phyloP scores from a whole-genome alignment of 2,113 vertebrate species.

The Ptyas mucosa region DNA sequence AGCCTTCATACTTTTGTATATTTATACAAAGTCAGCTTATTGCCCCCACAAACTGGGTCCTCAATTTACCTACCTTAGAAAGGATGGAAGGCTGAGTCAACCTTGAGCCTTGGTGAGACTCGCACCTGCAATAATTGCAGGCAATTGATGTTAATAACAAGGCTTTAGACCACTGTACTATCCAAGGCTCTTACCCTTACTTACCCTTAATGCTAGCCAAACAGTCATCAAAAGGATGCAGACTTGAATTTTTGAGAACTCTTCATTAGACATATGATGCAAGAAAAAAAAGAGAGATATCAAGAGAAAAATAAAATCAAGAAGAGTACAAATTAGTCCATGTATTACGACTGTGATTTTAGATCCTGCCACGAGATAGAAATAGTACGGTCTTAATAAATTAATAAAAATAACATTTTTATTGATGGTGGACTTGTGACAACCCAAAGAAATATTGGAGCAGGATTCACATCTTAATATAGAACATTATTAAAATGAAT shows the following conservation, averaged over 20 bases:
- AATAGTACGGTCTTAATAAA: not conserved
- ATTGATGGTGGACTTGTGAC: not conserved
- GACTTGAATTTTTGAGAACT: not conserved
- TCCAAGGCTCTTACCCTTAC: too few species aligned
- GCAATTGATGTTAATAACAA: too few species aligned
- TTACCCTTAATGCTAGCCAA: not conserved
- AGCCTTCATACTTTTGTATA: too few species aligned
- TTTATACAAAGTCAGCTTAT: too few species aligned
- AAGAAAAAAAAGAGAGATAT: not conserved
- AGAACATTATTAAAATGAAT: not conserved
- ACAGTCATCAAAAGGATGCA: not conserved
- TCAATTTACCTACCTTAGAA: too few species aligned
- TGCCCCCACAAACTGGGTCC: too few species aligned
- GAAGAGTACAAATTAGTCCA: not conserved
- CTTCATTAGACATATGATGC: not conserved
- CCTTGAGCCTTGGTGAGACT: too few species aligned
- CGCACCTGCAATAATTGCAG: too few species aligned
- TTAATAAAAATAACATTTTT: not conserved
- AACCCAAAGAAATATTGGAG: not conserved
- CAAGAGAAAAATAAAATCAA: not conserved
- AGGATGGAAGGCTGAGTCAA: too few species aligned
- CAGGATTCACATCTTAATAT: not conserved
- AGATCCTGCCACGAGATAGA: not conserved
- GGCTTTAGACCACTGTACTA: too few species aligned
- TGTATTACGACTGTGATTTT: not conserved